Conservation (phyloP, 1,140 invertebrate genomes). For the Lepidurus arcticus region DNA sequence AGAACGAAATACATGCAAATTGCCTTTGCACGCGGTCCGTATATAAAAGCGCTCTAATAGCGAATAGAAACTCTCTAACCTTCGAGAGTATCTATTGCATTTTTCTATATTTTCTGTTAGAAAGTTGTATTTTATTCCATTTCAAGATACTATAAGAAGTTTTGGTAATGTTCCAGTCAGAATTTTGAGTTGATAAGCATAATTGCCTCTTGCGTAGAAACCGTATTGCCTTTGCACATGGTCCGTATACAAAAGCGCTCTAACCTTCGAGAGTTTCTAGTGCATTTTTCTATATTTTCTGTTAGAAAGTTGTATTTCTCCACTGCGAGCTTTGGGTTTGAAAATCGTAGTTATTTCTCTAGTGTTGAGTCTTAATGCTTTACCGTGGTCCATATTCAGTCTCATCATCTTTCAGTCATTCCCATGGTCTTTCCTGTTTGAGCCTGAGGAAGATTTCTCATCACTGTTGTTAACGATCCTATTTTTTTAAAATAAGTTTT, state of each 20-base stretch:
- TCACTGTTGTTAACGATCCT: neutral
- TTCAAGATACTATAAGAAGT: neutral
- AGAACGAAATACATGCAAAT: neutral
- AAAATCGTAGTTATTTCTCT: neutral
- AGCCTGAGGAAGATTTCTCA: neutral
- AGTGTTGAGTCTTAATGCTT: neutral
- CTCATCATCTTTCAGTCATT: too few species aligned
- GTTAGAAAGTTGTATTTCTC: neutral
- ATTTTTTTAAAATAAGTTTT: neutral
- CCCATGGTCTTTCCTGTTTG: neutral
- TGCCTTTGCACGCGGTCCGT: neutral
- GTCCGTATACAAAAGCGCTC: neutral
- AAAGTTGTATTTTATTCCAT: neutral
- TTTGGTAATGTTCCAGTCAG: neutral
- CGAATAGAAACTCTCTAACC: too few species aligned
- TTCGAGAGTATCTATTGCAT: neutral
- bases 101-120: neutral
- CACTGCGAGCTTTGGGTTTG: neutral
- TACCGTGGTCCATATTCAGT: neutral
- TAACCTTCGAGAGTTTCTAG: neutral
- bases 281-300: neutral
- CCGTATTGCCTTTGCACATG: neutral
- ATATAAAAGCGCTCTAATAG: neutral
- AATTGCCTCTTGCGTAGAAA: neutral
- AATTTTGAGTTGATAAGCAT: neutral